Percentiles rank a stretch among this genome's conserved stretches.
phyloP scores from a whole-genome alignment of 2,888 invertebrate genomes.

The Steromphala cineraria region DNA sequence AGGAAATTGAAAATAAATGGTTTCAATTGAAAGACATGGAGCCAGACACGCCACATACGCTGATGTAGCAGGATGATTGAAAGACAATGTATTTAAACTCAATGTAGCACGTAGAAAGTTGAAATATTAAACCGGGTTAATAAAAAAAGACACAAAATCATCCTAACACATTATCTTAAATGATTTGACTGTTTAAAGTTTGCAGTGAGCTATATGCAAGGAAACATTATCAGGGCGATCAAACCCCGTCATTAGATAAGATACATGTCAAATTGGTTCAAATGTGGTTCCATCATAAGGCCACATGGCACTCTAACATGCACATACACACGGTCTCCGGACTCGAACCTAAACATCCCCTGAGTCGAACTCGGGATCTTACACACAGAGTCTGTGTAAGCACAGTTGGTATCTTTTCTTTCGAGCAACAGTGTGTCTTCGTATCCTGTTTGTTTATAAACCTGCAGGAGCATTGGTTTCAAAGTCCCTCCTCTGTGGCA shows the following conservation, averaged over 20 bases:
- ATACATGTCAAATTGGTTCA: neutral
- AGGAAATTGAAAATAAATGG: no score
- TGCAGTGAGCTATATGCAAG: no score
- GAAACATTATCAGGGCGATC: no score
- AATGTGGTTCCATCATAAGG: neutral
- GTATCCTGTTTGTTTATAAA: neutral
- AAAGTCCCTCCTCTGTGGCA: neutral
- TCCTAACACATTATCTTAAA: no score
- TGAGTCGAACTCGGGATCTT: neutral
- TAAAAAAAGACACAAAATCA: no score
- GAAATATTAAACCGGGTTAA: no score
- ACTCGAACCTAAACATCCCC: neutral
- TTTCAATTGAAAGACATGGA: no score
- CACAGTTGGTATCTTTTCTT: neutral
- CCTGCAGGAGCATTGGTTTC: neutral
- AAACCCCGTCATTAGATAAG: neutral
- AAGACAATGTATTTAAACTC: no score
- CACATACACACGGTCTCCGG: neutral
- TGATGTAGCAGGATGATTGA: no score
- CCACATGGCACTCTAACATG: neutral
- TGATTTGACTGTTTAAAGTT: no score
- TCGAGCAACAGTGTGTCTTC: neutral
- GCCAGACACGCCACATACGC: no score
- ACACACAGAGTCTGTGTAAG: neutral
- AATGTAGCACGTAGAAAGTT: no score